These are phyloP conservation scores for Theretra japonica DNA, from an alignment of 2,888 invertebrate genomes.

Conservation along the genomic window DNA sequence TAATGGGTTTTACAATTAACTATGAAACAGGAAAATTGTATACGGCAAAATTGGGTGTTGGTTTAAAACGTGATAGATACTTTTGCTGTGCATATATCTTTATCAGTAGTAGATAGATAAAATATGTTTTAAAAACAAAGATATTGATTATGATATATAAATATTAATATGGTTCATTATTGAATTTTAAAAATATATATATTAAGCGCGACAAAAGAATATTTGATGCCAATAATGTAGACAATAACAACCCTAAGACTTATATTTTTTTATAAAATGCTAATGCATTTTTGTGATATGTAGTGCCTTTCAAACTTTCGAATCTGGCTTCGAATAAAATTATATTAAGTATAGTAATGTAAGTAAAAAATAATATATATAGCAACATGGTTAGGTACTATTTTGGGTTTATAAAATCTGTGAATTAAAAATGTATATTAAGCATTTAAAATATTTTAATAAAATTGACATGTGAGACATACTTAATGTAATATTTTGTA, in stretches of 20 bases:
- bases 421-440: neutral
- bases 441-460: slow-evolving; percentile 21
- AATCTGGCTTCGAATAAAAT: slow-evolving; percentile 1
- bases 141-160: neutral
- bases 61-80: no score
- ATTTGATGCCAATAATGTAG: neutral
- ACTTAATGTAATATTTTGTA: slow-evolving; percentile 5
- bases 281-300: slow-evolving; percentile 28
- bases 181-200: neutral
- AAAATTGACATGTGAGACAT: neutral
- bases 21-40: neutral
- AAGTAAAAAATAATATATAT: neutral
- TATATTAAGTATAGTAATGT: slow-evolving; percentile 13
- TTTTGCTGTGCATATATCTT: no score
- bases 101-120: neutral
- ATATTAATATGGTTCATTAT: no score
- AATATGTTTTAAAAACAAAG: no score
- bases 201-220: no score
- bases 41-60: no score
- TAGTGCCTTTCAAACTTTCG: slow-evolving; percentile 19
- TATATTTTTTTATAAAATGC: neutral
- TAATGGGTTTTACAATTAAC: neutral
- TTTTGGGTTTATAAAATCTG: neutral
- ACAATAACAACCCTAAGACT: neutral
- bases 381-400: slow-evolving; percentile 1